Evolutionary conservation across 2,888 invertebrate species (phyloP).

Genomic region (Ellobium chinense): DNA sequence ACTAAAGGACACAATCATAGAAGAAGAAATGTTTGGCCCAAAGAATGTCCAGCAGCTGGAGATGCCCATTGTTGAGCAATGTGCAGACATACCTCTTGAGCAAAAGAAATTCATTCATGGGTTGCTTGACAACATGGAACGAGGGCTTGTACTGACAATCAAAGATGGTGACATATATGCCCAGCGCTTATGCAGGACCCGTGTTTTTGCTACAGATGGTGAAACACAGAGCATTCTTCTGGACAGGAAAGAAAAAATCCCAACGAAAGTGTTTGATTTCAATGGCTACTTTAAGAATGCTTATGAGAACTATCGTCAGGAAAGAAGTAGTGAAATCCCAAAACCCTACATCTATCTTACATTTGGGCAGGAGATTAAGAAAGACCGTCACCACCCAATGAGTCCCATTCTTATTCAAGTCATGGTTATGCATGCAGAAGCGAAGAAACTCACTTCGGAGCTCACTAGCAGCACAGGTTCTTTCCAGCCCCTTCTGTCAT

Average conservation of each 20-base stretch:
- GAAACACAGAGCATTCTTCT: slow-evolving; percentile 10
- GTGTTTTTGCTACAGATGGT: slow-evolving; percentile 36
- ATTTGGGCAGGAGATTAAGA: slow-evolving; percentile 32
- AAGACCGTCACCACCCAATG: slow-evolving; percentile 8
- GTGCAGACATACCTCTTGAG: background rate
- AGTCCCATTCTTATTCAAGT: slow-evolving; percentile 16
- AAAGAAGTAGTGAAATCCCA: background rate
- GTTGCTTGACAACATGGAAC: slow-evolving; percentile 30
- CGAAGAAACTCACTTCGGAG: background rate
- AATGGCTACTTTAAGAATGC: background rate
- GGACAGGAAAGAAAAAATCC: background rate
- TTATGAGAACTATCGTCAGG: background rate
- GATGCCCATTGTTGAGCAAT: background rate
- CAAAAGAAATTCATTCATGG: background rate
- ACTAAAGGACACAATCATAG: background rate
- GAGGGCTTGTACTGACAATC: slow-evolving; percentile 30
- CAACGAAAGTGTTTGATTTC: slow-evolving; percentile 27
- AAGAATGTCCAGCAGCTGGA: slow-evolving; percentile 21
- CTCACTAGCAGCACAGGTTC: background rate
- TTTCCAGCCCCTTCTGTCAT: background rate
- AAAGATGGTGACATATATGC: slow-evolving; percentile 35
- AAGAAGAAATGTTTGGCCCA: slow-evolving; percentile 28
- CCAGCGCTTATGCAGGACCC: slow-evolving; percentile 34
- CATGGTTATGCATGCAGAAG: background rate
- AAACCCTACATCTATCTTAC: slow-evolving; percentile 20